These are phyloP conservation scores for Hanleya hanleyi DNA, from an alignment of 2,888 invertebrate genomes.

Conservation along the genomic window DNA sequence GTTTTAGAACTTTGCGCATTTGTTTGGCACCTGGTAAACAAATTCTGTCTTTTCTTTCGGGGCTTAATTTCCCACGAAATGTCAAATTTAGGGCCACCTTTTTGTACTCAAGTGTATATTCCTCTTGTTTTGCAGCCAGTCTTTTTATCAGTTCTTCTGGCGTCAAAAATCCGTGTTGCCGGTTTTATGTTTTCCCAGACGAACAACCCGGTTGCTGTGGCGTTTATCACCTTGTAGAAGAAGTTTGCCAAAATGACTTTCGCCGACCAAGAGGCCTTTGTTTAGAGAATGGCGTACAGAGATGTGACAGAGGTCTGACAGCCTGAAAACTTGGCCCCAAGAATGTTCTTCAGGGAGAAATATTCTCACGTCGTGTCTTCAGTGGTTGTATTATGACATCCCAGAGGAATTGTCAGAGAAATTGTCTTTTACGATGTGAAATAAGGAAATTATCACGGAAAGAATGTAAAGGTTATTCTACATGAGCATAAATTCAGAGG, in stretches of 20 bases:
- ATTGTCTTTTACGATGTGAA: not conserved
- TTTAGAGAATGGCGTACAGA: not conserved
- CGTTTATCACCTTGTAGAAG: not conserved
- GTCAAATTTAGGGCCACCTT: too few relatives aligned
- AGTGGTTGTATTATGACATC: not conserved
- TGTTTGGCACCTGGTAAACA: too few relatives aligned
- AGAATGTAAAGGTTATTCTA: too few relatives aligned
- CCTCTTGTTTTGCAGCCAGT: not conserved
- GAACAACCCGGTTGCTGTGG: not conserved
- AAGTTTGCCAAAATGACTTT: not conserved
- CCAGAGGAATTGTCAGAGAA: too few relatives aligned
- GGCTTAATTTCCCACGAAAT: too few relatives aligned
- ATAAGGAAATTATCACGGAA: too few relatives aligned
- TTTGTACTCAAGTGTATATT: not conserved
- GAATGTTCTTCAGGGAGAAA: not conserved
- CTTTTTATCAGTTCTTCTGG: not conserved
- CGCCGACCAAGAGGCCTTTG: not conserved
- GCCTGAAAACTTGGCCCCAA: not conserved
- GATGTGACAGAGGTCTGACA: not conserved
- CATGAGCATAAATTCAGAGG: too few relatives aligned
- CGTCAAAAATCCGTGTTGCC: not conserved
- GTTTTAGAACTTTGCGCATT: too few relatives aligned
- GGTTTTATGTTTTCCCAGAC: not conserved
- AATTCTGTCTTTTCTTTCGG: too few relatives aligned
- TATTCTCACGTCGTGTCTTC: not conserved